Conservation (phyloP, 1,140 invertebrate genomes). For the Ladona fulva region DNA sequence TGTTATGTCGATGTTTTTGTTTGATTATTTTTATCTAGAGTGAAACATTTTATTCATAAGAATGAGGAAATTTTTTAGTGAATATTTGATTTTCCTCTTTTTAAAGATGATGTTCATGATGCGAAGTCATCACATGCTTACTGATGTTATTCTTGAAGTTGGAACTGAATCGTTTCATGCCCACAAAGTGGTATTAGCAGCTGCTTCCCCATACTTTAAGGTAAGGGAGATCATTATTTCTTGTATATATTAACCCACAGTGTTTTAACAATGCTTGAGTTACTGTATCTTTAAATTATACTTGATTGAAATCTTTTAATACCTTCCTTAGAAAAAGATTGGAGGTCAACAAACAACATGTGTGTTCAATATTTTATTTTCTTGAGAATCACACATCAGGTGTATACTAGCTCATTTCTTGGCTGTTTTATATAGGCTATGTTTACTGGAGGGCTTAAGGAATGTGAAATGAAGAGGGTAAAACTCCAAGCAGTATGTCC, state of each 20-base stretch:
- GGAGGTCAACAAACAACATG: too few species aligned
- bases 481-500: slow-evolving; percentile 80
- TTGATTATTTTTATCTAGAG: too few species aligned
- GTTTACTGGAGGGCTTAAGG: slow-evolving; percentile 81
- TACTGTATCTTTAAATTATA: too few species aligned
- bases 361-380: too few species aligned
- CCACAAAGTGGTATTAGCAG: slow-evolving; percentile 84
- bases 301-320: too few species aligned
- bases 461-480: slow-evolving; percentile 75
- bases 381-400: too few species aligned
- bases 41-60: background rate
- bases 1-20: too few species aligned
- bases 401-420: too few species aligned
- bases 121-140: slow-evolving; percentile 78
- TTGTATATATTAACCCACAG: too few species aligned
- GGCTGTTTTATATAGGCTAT: slow-evolving; percentile 80
- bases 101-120: slow-evolving; percentile 78
- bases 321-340: too few species aligned
- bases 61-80: background rate
- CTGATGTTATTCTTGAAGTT: slow-evolving; percentile 79
- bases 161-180: slow-evolving; percentile 76
- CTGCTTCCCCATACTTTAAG: slow-evolving; percentile 91
- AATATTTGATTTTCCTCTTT: slow-evolving; percentile 11
- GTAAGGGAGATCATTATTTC: slow-evolving; percentile 36
- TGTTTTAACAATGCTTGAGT: too few species aligned